Base-by-base conservation (phyloP, 1,140 invertebrate genomes). In the Brachionus calyciflorus region DNA sequence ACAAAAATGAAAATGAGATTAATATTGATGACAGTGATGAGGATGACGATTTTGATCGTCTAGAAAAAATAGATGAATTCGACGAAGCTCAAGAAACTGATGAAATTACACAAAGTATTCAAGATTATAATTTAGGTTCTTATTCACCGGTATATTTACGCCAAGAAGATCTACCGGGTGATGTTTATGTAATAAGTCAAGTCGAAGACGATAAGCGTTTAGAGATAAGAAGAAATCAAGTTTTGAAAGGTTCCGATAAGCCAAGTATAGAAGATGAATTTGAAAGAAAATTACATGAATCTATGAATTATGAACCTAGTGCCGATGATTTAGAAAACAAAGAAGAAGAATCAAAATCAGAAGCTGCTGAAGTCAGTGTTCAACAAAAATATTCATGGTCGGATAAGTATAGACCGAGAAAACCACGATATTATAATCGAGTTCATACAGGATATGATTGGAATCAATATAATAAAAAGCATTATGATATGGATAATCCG, bases 381-480 rank as follows among this genome's bases (percentile, higher is more conserved):
- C 82, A 84, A 21, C 60, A 57, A n/a, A 90, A 90, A 70, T 96
- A 95, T 82, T 84, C 96, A 4, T 98, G 96, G 94, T 94, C 94
- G 0, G 96, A 98, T 81, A 99, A 99, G 85, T 99, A 98, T 84
- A 86, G 95, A 10, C 96, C 96, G 0, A 85, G 96, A 21, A 99
- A 99, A 84, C 96, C 96, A 1, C 85, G 96, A 68, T 99, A 98
- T 85, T 98, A 99, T 85, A 99, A 99, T 87, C 89, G 95, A 77
- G 88, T 89, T 3, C 87, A 89, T 78, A 88, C 88, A n/a, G 94
- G 97, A 4, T 99, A 99, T 86, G 96, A 99, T 82, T 99, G 97
- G 97, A 99, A 99, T 85, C 99, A 99, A 83, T 99, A 99, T 83
- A 99, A 99, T 87, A 96, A 99, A 85, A 99, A 96, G 17, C 96